These are phyloP conservation scores for Mustelus asterias DNA, from an alignment of 2,113 vertebrate species.

Conservation along the genomic window DNA sequence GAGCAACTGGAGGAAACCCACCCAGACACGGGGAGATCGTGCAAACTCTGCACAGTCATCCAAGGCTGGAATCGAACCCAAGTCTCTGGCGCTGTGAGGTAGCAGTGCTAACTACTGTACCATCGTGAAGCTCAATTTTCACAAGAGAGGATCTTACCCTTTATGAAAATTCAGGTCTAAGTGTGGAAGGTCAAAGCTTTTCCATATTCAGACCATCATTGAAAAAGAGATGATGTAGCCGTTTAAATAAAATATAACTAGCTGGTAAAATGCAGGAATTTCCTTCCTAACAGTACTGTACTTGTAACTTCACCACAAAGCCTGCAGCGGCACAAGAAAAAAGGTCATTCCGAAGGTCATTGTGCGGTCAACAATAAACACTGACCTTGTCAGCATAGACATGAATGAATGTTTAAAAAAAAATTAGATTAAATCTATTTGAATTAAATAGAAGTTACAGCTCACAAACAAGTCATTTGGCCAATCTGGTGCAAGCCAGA, in stretches of 20 bases:
- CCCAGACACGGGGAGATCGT: too few species aligned
- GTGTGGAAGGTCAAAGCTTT: neutral
- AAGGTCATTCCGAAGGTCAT: neutral
- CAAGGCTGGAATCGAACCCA: too few species aligned
- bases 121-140: too few species aligned
- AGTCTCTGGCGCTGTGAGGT: too few species aligned
- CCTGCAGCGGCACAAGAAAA: neutral
- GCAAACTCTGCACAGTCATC: too few species aligned
- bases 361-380: neutral
- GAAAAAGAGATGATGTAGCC: neutral
- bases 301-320: neutral
- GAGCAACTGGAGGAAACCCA: too few species aligned
- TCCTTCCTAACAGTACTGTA: neutral
- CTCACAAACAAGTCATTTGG: neutral
- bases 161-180: too few species aligned
- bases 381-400: neutral
- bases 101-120: too few species aligned
- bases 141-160: too few species aligned
- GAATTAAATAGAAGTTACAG: neutral
- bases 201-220: neutral
- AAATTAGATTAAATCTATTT: neutral
- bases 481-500: neutral
- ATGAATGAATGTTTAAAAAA: neutral
- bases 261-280: neutral
- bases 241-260: neutral